A percentile compares a stretch with the other conserved stretches of the same genome.
These are phyloP conservation scores for Sorex maritimensis DNA, from an alignment of 2,797 vertebrate species.

Conservation along the genomic window DNA sequence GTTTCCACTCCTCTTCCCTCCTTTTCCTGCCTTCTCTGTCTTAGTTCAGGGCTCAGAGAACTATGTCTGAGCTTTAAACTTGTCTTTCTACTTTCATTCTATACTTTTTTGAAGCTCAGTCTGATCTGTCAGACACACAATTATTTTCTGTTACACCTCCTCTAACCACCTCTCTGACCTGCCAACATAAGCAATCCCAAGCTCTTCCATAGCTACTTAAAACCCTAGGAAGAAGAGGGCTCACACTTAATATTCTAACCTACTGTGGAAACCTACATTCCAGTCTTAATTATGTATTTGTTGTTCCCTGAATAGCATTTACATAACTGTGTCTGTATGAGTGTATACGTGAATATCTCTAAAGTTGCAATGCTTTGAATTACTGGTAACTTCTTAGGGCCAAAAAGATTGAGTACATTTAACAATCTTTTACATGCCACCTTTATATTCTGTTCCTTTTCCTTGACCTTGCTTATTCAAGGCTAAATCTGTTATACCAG, in stretches of 20 bases:
- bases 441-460: conserved; percentile 53
- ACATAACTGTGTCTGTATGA: not conserved
- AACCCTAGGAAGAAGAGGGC: not conserved
- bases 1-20: not conserved
- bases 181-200: not conserved
- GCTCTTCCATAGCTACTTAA: not conserved
- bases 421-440: not conserved
- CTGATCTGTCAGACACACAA: not conserved
- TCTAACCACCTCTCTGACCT: not conserved
- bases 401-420: not conserved
- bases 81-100: not conserved
- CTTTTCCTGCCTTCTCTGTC: not conserved
- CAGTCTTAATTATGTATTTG: not conserved
- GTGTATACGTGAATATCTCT: not conserved
- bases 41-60: not conserved
- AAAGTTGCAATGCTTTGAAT: not conserved
- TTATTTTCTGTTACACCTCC: not conserved
- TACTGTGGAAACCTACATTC: not conserved
- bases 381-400: conserved; percentile 3
- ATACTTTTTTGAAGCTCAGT: not conserved
- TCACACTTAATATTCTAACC: not conserved
- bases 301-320: not conserved
- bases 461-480: conserved; percentile 63
- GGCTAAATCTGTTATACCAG: conserved; percentile 20
- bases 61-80: not conserved